Evolutionary conservation across 2,888 invertebrate genomes (phyloP).

Genomic region (Dascillus cervinus): DNA sequence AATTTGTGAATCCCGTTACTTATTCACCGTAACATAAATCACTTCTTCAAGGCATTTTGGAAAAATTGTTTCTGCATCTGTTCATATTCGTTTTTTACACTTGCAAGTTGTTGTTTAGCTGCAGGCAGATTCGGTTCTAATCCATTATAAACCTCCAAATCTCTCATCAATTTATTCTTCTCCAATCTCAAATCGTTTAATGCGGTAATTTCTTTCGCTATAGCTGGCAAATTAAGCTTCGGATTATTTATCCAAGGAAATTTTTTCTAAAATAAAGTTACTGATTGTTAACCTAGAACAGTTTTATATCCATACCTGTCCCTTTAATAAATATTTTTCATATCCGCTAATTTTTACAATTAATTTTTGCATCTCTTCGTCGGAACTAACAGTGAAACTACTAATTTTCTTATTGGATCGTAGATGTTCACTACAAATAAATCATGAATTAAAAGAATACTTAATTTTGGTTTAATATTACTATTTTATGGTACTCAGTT

Average conservation of each 20-base stretch:
- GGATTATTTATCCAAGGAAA: constrained; percentile 30
- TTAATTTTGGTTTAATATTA: neutral
- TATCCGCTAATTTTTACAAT: constrained; percentile 30
- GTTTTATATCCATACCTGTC: constrained; percentile 25
- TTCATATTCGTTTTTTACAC: constrained; percentile 28
- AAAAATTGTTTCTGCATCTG: no score
- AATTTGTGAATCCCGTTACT: no score
- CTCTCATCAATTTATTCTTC: constrained; percentile 27
- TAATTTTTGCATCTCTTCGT: constrained; percentile 21
- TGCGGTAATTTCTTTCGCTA: constrained; percentile 28
- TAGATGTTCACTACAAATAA: constrained; percentile 18
- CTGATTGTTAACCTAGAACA: neutral
- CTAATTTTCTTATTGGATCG: constrained; percentile 16
- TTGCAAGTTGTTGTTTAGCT: constrained; percentile 31
- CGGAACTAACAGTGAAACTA: constrained; percentile 11
- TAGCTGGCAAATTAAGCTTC: constrained; percentile 28
- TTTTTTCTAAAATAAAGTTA: constrained; percentile 21
- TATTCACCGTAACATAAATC: no score
- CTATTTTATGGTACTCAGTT: constrained; percentile 28
- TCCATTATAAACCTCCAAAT: constrained; percentile 28
- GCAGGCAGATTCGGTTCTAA: constrained; percentile 33
- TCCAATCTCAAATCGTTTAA: constrained; percentile 25
- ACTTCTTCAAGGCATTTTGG: no score
- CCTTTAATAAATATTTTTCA: constrained; percentile 29
- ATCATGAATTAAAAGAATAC: no score